Evolutionary conservation across 2,797 vertebrate genomes (phyloP), one percentile per base, ranked within the genome.

Genomic region (Yasuhikotakia modesta): DNA sequence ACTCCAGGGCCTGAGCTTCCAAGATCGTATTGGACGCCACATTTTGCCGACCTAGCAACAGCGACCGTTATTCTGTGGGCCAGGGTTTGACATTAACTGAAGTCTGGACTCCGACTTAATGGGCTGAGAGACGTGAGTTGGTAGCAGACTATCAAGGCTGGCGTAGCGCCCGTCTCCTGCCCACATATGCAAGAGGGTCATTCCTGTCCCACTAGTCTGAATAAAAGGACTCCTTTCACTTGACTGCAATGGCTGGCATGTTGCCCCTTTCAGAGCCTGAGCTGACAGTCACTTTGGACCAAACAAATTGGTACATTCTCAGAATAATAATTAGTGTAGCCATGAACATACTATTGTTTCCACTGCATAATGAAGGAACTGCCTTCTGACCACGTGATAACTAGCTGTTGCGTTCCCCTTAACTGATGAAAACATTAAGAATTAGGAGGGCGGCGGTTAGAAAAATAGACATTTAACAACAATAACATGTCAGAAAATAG

Each of bases 241-340:
- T 87, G 88, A 80, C 92, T 85, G 90, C 90, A 82, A 88, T 78
- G 68, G 85, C 76, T 97, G 96, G 96, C 96, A 94, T 89, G 68
- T 86, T 88, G 94, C 97, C 96, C 93, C 93, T 94, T 94, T 95
- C 93, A 94, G 72, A 92, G 94, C 78, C 94, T 93, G 79, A 90
- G 90, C 92, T 92, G 95, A 95, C 95, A 94, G 94, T 94, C 97
- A 96, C 94, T 95, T 95, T 96, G 95, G 95, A 96, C 96, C 94
- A 94, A 96, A 96, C 96, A 96, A 98, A 98, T 96, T 96, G 96
- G 95, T 95, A 96, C 95, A 94, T 95, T 95, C 94, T 95, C 94
- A 92, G 97, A 99, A 98, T 99, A 95, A 97, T 97, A 98, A 99
- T 97, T 95, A 98, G 96, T 89, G 90, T 83, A 94, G 91, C 92